A percentile compares a stretch with the other conserved stretches of the same genome.
These are phyloP conservation scores for Astyanax mexicanus DNA, from an alignment of 2,797 vertebrate genomes.

Conservation along the genomic window DNA sequence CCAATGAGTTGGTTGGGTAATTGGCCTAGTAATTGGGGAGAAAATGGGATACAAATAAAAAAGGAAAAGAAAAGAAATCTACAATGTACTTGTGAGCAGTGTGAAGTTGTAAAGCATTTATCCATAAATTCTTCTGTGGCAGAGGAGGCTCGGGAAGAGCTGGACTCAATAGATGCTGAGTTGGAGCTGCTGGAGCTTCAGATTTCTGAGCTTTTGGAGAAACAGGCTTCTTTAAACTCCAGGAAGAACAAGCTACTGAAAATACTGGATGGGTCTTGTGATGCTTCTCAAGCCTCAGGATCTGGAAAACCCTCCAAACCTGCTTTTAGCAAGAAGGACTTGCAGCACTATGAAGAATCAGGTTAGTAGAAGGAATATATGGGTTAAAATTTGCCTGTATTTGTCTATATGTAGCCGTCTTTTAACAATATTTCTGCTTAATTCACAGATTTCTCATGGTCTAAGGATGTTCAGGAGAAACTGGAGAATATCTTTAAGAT, in stretches of 20 bases:
- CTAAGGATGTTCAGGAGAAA: slow-evolving; percentile 76
- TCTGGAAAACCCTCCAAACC: slow-evolving; percentile 64
- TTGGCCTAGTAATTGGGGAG: no score
- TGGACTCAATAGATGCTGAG: slow-evolving; percentile 85
- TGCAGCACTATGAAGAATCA: slow-evolving; percentile 81
- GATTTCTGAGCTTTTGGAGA: slow-evolving; percentile 88
- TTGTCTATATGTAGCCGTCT: no score
- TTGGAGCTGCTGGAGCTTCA: slow-evolving; percentile 87
- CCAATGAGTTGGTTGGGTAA: no score
- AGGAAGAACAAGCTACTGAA: slow-evolving; percentile 80
- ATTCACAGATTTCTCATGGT: slow-evolving; percentile 91
- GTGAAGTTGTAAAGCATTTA: no score
- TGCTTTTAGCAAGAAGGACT: slow-evolving; percentile 69
- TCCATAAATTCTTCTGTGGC: no score
- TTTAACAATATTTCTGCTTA: background rate
- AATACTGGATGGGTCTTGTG: slow-evolving; percentile 79
- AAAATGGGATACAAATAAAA: no score
- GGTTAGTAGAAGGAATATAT: no score
- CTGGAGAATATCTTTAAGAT: slow-evolving; percentile 84
- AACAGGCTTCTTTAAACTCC: slow-evolving; percentile 82
- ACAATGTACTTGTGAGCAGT: no score
- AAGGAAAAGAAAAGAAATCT: no score
- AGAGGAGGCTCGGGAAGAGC: slow-evolving; percentile 84
- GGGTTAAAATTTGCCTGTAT: no score
- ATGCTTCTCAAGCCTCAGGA: slow-evolving; percentile 57